Percentiles rank a stretch among this genome's conserved stretches.
These are phyloP conservation scores for Lagodon rhomboides DNA, from an alignment of 2,797 vertebrate species.

Conservation along the genomic window DNA sequence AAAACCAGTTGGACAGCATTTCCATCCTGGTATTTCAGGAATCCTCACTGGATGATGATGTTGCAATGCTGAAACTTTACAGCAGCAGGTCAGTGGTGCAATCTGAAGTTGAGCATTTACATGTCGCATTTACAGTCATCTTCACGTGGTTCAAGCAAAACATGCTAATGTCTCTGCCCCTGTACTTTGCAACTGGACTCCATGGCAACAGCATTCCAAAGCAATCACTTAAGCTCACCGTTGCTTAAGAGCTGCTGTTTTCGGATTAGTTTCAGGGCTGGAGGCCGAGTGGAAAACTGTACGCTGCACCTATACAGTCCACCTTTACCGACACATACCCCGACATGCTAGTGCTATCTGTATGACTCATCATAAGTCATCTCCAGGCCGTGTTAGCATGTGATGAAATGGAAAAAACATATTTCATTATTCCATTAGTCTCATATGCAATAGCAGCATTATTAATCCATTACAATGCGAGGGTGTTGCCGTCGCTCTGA, in stretches of 20 bases:
- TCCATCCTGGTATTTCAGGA: slow-evolving; percentile 63
- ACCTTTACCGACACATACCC: slow-evolving; percentile 33
- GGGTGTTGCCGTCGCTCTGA: neutral
- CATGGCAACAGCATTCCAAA: slow-evolving; percentile 79
- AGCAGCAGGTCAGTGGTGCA: slow-evolving; percentile 36
- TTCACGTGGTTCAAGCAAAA: slow-evolving; percentile 23
- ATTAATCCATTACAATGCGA: neutral
- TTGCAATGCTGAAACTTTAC: slow-evolving; percentile 14
- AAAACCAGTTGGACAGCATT: slow-evolving; percentile 75
- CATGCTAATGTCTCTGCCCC: slow-evolving; percentile 12
- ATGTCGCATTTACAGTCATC: slow-evolving; percentile 8
- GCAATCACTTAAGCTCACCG: slow-evolving; percentile 71
- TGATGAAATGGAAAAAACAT: neutral
- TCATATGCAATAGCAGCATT: neutral
- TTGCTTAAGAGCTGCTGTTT: slow-evolving; percentile 74
- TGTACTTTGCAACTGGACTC: slow-evolving; percentile 56
- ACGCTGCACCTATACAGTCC: slow-evolving; percentile 20
- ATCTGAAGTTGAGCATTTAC: slow-evolving; percentile 34
- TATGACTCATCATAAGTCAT: neutral
- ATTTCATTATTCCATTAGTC: neutral
- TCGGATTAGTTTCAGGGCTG: slow-evolving; percentile 64
- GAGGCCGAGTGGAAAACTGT: slow-evolving; percentile 38
- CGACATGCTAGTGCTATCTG: neutral
- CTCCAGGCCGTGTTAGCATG: neutral
- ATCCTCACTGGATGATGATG: slow-evolving; percentile 47